Evolutionary conservation across 2,888 invertebrate species (phyloP).

Genomic region (Scelioninae gen. 1): DNA sequence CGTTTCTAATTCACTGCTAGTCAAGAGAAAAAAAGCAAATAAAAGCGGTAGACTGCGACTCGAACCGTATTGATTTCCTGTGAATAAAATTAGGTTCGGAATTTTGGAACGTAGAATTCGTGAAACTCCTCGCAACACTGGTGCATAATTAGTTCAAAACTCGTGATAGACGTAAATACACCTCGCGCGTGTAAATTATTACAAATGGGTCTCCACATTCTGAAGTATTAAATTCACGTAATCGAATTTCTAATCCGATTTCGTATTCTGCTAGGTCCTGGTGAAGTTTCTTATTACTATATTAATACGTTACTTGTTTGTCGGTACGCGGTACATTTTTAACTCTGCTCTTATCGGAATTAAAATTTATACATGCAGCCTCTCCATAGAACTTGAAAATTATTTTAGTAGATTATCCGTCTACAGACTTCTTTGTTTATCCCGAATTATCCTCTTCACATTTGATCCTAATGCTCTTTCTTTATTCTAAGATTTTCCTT

Average conservation of each 20-base stretch:
- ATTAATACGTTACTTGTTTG: neutral
- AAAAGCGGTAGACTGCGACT: neutral
- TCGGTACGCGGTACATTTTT: neutral
- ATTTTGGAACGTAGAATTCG: conserved; percentile 17
- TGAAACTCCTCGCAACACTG: neutral
- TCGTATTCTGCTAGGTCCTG: neutral
- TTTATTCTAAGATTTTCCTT: neutral
- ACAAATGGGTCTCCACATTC: too few species aligned
- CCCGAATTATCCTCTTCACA: neutral
- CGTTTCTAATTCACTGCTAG: too few species aligned
- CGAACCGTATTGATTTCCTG: conserved; percentile 15
- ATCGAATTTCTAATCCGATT: conserved; percentile 22
- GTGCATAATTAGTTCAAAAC: conserved; percentile 23
- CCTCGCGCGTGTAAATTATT: conserved; percentile 10
- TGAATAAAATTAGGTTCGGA: conserved; percentile 12
- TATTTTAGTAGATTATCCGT: neutral
- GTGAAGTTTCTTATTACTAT: conserved; percentile 5
- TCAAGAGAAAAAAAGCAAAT: too few species aligned
- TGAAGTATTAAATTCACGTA: conserved; percentile 17
- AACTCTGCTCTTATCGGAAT: neutral
- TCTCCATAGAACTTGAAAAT: neutral
- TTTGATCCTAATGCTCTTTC: neutral
- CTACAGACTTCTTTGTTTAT: neutral
- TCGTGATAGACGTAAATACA: conserved; percentile 20
- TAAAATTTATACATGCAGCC: neutral